Conservation (phyloP, 1,140 invertebrate species). For the Adelges cooleyi region DNA sequence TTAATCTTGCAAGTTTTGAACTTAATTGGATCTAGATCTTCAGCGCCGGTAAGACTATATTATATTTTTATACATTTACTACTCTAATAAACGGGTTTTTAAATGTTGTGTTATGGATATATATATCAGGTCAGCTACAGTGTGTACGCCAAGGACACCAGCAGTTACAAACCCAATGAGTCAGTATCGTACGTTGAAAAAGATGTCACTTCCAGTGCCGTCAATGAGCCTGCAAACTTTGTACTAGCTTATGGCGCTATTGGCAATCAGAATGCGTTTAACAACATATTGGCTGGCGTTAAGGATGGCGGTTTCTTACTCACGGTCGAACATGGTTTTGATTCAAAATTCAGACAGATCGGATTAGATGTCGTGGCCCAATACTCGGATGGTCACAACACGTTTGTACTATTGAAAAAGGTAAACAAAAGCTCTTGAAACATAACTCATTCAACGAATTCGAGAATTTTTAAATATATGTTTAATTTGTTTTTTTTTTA, state of each 20-base stretch:
- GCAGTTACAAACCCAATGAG: neutral
- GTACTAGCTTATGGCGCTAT: neutral
- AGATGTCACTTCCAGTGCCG: neutral
- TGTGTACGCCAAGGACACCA: neutral
- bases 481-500: no score
- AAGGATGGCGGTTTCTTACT: conserved; percentile 7
- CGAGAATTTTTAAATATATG: no score
- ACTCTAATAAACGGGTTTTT: neutral
- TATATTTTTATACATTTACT: neutral
- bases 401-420: conserved; percentile 3
- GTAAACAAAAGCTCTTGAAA: neutral
- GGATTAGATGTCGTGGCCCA: neutral
- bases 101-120: neutral
- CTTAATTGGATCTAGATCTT: neutral
- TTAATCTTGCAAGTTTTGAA: neutral
- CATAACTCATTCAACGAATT: no score
- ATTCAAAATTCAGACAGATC: neutral
- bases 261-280: neutral
- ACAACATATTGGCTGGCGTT: neutral
- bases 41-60: neutral
- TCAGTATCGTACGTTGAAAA: neutral
- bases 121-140: neutral
- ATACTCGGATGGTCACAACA: neutral
- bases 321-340: conserved; percentile 1
- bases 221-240: neutral